phyloP scores from a whole-genome alignment of 2,797 vertebrate genomes.

The Acropternis orthonyx region DNA sequence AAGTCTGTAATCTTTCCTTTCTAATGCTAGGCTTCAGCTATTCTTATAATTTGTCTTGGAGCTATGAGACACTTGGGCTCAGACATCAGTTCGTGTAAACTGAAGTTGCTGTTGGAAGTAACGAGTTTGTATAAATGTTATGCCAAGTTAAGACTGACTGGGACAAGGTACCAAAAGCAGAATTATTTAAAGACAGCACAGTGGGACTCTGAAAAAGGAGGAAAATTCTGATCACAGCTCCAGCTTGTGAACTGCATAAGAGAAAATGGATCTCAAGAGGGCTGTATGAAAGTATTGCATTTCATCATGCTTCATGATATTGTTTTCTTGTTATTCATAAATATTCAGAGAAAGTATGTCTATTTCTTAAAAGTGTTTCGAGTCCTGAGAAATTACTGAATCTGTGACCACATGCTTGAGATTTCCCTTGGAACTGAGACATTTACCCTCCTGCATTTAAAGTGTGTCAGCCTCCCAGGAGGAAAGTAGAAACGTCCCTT shows the following conservation, averaged over 20 bases:
- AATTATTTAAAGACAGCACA: not conserved
- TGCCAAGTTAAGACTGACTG: not conserved
- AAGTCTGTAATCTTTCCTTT: slow-evolving; percentile 13
- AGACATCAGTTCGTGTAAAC: not conserved
- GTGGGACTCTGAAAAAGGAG: not conserved
- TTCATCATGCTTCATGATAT: not conserved
- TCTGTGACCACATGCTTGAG: not conserved
- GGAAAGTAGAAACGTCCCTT: not conserved
- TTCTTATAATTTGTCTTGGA: not conserved
- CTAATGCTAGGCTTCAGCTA: not conserved
- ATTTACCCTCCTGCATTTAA: not conserved
- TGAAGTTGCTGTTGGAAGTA: not conserved
- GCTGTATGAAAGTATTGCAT: not conserved
- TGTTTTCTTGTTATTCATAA: not conserved
- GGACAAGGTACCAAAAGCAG: slow-evolving; percentile 6
- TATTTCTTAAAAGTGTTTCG: not conserved
- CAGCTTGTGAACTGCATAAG: not conserved
- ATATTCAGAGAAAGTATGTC: not conserved
- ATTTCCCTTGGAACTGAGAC: not conserved
- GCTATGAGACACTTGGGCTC: not conserved
- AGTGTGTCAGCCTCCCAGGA: not conserved
- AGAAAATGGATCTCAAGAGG: not conserved
- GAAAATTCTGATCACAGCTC: not conserved
- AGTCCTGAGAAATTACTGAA: not conserved
- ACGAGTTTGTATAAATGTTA: not conserved